These are phyloP conservation scores for Misgurnus anguillicaudatus DNA, from an alignment of 2,113 vertebrate species.

Conservation along the genomic window DNA sequence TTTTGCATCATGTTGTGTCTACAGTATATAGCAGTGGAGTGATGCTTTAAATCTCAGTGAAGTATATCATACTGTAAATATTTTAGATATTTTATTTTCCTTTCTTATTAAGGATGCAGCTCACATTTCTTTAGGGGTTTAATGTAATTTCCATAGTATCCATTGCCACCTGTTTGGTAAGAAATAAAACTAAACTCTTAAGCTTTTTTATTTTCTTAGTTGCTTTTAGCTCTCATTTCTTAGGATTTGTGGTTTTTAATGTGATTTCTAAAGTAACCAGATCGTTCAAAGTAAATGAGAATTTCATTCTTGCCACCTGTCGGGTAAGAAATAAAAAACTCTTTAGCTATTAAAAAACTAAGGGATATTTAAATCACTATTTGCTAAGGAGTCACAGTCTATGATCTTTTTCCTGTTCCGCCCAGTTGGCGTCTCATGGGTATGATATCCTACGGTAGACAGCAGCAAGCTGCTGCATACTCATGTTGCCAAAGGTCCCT, in stretches of 20 bases:
- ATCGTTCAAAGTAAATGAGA: neutral
- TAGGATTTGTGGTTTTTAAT: too few relatives aligned
- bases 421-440: conserved; percentile 62
- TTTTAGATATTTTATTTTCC: too few relatives aligned
- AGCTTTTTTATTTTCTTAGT: too few relatives aligned
- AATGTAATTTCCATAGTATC: neutral
- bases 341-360: conserved; percentile 27
- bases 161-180: too few relatives aligned
- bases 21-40: too few relatives aligned
- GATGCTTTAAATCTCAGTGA: too few relatives aligned
- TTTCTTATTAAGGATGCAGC: too few relatives aligned
- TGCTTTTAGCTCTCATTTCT: too few relatives aligned
- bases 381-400: conserved; percentile 54
- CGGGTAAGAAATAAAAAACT: neutral
- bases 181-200: too few relatives aligned
- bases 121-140: too few relatives aligned
- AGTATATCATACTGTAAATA: too few relatives aligned
- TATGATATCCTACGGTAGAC: conserved; percentile 54
- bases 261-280: neutral
- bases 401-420: conserved; percentile 63
- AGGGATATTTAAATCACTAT: conserved; percentile 18
- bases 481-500: conserved; percentile 66
- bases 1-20: too few relatives aligned
- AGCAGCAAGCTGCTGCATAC: conserved; percentile 64
- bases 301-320: neutral